Base-by-base conservation (phyloP, 2,797 vertebrate genomes). In the Martes flavigula region DNA sequence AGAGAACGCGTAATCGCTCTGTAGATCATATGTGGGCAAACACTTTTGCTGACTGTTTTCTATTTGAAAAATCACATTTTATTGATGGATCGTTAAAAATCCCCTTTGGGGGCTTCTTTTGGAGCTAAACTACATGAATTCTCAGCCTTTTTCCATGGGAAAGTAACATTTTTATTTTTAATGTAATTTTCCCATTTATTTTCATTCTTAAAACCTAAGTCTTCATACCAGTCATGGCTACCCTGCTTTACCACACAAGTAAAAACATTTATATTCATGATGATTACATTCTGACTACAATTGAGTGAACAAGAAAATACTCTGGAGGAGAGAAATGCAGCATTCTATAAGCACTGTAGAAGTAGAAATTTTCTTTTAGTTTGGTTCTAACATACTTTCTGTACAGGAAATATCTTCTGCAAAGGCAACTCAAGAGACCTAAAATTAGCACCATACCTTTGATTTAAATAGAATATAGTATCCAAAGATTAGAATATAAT, bases 361-460 rank as follows among this genome's bases (percentile, higher is more conserved):
- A 89, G 18, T 70, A 48, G 66, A 83, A 54, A 51, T 88, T 93
- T 81, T 90, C 58, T 78, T 97, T 87, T 81, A 81, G 68, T 90
- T 64, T 94, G 51, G 14, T 78, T 93, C 66, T 91, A 51, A 90
- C 9, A 66, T 58, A 72, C 9, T 51, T 84, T 81, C 14, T 94
- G 4, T 51, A 51, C 4, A 88, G 25, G 56, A 95, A 90, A 81
- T 56, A 94, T 79, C 17, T 94, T 83, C 32, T 48, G 5, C 27
- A 87, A 83, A 93, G 23, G 48, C n/a, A 86, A 64, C 40, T 79
- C 77, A 81, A n/a, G 21, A 70, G 23, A 87, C 32, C 43, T 94
- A 85, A 95, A 88, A 79, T 72, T 81, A 94, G 56, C 46, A 68
- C 1, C 7, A 75, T 27, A 48, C 12, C 6, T 94, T 92, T 73